Evolutionary conservation across 2,113 vertebrate species (phyloP), one percentile per base, ranked within the genome.

Genomic region (Hemicordylus capensis): DNA sequence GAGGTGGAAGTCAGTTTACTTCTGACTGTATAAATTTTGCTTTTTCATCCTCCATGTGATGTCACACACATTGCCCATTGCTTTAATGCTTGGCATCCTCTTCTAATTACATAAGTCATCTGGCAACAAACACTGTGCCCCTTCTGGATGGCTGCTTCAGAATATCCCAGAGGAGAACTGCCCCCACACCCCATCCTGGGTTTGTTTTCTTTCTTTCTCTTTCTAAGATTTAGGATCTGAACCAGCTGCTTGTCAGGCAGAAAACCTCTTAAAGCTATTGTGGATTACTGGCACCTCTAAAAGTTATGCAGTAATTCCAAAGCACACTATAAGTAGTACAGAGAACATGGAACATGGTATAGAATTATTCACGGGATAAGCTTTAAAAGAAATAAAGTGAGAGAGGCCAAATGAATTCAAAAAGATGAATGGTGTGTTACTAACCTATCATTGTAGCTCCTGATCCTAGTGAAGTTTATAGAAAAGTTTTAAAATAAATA

Each of bases 141-240:
- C 44, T 80, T 79, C 51, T 80, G 77, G 61, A 66, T 80, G 77
- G 51, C 42, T 66, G 61, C 77, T 66, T 48, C 77, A 66, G 77
- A 64, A 80, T 48, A 66, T 80, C 61, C 61, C 77, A 66, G 28
- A 66, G 61, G 77, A 80, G n/a, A 48, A 39, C 51, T 39, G 0
- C 6, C 67, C 19, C 4, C 67, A 37, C 24, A 10, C 42, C 39
- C 76, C 22, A 63, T 79, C 39, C 39, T 44, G 58, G 24, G 22
- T 37, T 24, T 39, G 28, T 46, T 6, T 28, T 14, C 22, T 44
- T 28, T n/a, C 51, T 54, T 12, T 54, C 51, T 54, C 51, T 54
- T 54, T 15, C 17, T 7, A 51, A 51, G 46, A 75, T 54, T 54
- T n/a, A 48, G 24, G 14, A 19, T 59, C 34, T 26, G 24, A 76